Evolutionary conservation across 1,140 invertebrate species (phyloP).

Genomic region (Chironomus tepperi): DNA sequence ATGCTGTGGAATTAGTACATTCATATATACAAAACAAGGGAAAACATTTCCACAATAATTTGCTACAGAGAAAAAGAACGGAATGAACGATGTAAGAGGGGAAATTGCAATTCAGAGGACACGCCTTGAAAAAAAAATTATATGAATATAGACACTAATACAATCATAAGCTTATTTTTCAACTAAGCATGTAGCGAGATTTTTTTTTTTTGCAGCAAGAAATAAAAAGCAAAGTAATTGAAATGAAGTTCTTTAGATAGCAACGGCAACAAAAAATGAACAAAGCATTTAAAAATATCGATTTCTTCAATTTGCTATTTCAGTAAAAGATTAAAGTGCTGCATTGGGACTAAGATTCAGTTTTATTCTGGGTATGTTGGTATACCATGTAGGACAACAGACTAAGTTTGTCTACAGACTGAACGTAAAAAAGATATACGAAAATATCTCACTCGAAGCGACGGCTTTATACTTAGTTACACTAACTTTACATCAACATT

Average conservation of each 20-base stretch:
- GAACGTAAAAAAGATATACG: too few species aligned
- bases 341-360: background rate
- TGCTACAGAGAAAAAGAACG: background rate
- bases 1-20: conserved; percentile 13
- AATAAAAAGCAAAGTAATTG: background rate
- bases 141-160: background rate
- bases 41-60: too few species aligned
- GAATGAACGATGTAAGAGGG: background rate
- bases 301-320: conserved; percentile 9
- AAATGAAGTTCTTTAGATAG: conserved; percentile 14
- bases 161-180: background rate
- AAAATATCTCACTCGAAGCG: too few species aligned
- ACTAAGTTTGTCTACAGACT: background rate
- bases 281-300: conserved; percentile 14
- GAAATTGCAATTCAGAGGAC: background rate
- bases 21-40: background rate
- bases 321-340: background rate
- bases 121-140: background rate
- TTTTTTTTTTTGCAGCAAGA: background rate
- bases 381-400: background rate
- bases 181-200: background rate
- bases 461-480: too few species aligned
- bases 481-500: too few species aligned
- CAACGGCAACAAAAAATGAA: background rate
- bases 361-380: background rate